These are phyloP conservation scores for Verasper variegatus DNA, from an alignment of 2,113 vertebrate genomes.

Conservation along the genomic window DNA sequence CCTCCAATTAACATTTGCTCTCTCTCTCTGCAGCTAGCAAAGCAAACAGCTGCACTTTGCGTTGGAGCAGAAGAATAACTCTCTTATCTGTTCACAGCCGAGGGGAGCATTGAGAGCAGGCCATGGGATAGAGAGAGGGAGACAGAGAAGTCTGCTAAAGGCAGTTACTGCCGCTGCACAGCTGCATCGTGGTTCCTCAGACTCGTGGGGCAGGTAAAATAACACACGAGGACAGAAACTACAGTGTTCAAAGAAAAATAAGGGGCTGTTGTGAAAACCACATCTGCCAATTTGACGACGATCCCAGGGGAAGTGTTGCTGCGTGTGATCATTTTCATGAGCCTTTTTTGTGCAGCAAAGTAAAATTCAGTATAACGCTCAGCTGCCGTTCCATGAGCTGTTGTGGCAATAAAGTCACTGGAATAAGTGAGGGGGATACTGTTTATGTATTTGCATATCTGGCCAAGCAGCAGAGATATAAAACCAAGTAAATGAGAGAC, in stretches of 20 bases:
- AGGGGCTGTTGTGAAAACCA: not conserved
- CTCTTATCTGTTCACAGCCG: slow-evolving; percentile 48
- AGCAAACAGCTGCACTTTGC: slow-evolving; percentile 49
- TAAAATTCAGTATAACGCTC: not conserved
- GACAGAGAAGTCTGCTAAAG: slow-evolving; percentile 41
- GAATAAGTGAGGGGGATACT: slow-evolving; percentile 4
- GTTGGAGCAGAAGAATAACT: slow-evolving; percentile 53
- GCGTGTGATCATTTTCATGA: not conserved
- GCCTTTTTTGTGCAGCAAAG: not conserved
- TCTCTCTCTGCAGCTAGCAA: slow-evolving; percentile 32
- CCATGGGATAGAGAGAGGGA: slow-evolving; percentile 33
- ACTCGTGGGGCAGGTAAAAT: slow-evolving; percentile 29
- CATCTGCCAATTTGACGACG: not conserved
- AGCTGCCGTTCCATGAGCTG: slow-evolving; percentile 4
- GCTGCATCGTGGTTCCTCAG: slow-evolving; percentile 19
- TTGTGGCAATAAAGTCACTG: slow-evolving; percentile 1
- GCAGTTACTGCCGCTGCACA: slow-evolving; percentile 24
- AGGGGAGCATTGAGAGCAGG: slow-evolving; percentile 13
- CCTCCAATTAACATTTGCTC: not conserved
- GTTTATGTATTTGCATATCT: slow-evolving; percentile 27
- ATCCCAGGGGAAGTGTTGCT: not conserved
- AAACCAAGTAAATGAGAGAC: slow-evolving; percentile 16
- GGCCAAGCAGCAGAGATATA: slow-evolving; percentile 4
- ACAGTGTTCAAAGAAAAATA: not conserved
- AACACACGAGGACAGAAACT: not conserved